These are phyloP conservation scores for Glyptemys insculpta DNA, from an alignment of 2,797 vertebrate species.

Conservation along the genomic window DNA sequence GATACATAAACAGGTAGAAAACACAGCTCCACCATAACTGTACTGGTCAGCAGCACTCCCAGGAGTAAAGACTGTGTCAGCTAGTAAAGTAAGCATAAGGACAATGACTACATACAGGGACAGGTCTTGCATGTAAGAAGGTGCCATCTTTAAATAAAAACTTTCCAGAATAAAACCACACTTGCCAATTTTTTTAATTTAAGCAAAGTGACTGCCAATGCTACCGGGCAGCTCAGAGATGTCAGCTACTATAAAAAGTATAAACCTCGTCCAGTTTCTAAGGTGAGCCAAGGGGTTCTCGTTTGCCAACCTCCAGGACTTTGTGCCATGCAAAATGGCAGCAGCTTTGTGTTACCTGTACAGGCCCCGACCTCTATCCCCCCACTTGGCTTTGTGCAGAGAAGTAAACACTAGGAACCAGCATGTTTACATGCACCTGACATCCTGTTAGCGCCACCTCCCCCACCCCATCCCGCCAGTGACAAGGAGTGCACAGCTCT, in stretches of 20 bases:
- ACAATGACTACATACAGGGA: too few relatives aligned
- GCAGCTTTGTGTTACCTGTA: background rate
- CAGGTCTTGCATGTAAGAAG: too few relatives aligned
- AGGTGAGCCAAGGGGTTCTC: background rate
- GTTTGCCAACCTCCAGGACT: background rate
- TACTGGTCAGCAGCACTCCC: too few relatives aligned
- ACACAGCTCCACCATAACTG: too few relatives aligned
- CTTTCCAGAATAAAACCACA: too few relatives aligned
- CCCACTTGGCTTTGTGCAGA: background rate
- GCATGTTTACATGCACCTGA: background rate
- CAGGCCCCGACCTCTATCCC: too few relatives aligned
- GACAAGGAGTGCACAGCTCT: too few relatives aligned
- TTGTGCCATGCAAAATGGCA: background rate
- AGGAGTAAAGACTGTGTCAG: too few relatives aligned
- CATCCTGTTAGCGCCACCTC: background rate
- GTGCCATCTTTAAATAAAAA: too few relatives aligned
- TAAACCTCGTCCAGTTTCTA: background rate
- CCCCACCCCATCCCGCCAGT: background rate
- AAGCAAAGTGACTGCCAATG: constrained; percentile 47
- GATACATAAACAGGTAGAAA: too few relatives aligned
- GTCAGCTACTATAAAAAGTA: background rate
- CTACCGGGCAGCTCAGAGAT: background rate
- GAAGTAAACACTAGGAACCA: background rate
- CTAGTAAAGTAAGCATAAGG: too few relatives aligned
- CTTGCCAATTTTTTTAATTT: background rate